Evolutionary conservation across 2,888 invertebrate genomes (phyloP).

Genomic region (Apocheima hispidaria): DNA sequence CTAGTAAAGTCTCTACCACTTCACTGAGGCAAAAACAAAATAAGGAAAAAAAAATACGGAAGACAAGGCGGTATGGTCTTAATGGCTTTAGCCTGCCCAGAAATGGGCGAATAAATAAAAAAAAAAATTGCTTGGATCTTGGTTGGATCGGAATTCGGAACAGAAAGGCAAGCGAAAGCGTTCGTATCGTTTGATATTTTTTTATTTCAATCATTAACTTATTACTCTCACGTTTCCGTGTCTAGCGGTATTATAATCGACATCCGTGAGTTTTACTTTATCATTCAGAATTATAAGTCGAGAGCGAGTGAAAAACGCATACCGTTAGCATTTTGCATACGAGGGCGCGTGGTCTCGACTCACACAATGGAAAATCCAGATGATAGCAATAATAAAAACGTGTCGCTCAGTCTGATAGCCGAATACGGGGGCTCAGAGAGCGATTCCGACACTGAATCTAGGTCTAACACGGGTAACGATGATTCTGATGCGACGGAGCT

Average conservation of each 20-base stretch:
- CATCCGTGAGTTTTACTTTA: neutral
- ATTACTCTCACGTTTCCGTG: constrained; percentile 4
- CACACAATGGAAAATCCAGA: constrained; percentile 80
- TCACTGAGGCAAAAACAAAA: too few relatives aligned
- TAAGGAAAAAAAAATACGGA: too few relatives aligned
- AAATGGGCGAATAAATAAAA: too few relatives aligned
- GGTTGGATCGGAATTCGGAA: constrained; percentile 9
- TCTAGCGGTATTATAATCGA: constrained; percentile 9
- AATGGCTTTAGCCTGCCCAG: too few relatives aligned
- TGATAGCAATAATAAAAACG: constrained; percentile 75
- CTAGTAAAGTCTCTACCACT: too few relatives aligned
- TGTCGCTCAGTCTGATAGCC: constrained; percentile 78
- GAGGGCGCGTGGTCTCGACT: constrained; percentile 48
- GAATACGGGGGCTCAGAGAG: constrained; percentile 80
- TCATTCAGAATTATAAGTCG: neutral
- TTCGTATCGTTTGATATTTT: constrained; percentile 4
- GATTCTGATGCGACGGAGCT: constrained; percentile 75
- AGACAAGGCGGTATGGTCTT: too few relatives aligned
- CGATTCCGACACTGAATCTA: constrained; percentile 71
- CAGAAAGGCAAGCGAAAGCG: constrained; percentile 10
- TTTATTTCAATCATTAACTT: constrained; percentile 16
- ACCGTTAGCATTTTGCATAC: constrained; percentile 40
- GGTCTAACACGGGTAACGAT: constrained; percentile 64
- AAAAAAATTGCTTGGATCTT: constrained; percentile 8
- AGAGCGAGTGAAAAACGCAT: constrained; percentile 13